phyloP scores from a whole-genome alignment of 1,140 invertebrate species.

The Brachystomella parvula region DNA sequence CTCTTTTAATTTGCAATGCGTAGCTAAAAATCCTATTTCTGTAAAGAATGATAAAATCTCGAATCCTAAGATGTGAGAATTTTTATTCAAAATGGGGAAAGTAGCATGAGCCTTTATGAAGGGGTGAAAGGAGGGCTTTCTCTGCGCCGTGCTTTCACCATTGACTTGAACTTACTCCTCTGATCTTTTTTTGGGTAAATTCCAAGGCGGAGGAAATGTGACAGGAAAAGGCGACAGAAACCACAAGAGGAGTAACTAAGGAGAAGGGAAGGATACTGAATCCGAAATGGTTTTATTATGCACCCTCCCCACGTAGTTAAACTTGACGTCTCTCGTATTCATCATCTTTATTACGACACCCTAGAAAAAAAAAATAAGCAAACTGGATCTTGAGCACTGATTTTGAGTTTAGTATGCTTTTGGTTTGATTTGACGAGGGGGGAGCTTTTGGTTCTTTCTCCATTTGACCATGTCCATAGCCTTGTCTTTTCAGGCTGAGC shows the following conservation, averaged over 20 bases:
- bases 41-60: too few relatives aligned
- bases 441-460: too few relatives aligned
- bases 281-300: conserved; percentile 10
- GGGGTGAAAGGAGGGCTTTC: too few relatives aligned
- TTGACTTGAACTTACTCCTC: conserved; percentile 9
- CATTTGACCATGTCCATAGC: not conserved
- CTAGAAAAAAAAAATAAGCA: not conserved
- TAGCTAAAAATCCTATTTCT: too few relatives aligned
- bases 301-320: conserved; percentile 3
- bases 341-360: conserved; percentile 5
- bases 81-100: too few relatives aligned
- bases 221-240: not conserved
- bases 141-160: too few relatives aligned
- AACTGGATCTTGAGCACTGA: not conserved
- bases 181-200: not conserved
- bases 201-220: not conserved
- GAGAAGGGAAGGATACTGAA: not conserved
- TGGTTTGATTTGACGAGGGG: too few relatives aligned
- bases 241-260: conserved; percentile 7
- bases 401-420: not conserved
- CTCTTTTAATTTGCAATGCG: too few relatives aligned
- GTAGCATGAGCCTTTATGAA: too few relatives aligned
- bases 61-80: too few relatives aligned
- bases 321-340: not conserved
- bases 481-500: not conserved